Conservation (phyloP, 1,140 invertebrate species). For the Zaprionus kolodkinae region DNA sequence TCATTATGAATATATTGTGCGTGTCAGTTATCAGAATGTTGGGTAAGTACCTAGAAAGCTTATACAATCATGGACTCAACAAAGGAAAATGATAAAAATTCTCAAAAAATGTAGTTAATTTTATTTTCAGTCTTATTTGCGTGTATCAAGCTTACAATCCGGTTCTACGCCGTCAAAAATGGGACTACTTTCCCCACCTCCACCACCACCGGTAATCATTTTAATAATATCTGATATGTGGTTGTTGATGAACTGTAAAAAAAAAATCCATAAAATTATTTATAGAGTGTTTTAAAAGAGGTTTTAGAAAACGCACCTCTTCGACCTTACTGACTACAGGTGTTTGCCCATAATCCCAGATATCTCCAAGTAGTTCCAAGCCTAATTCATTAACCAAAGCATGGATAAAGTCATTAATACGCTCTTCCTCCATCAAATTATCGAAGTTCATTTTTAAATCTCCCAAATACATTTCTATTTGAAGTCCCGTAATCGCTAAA, state of each 20-base stretch:
- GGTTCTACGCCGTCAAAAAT: slow-evolving; percentile 73
- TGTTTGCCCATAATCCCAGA: slow-evolving; percentile 63
- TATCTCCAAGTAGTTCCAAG: slow-evolving; percentile 66
- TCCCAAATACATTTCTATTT: slow-evolving; percentile 58
- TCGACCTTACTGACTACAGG: slow-evolving; percentile 45
- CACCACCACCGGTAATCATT: slow-evolving; percentile 57
- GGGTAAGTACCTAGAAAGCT: slow-evolving; percentile 1
- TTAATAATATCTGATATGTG: slow-evolving; percentile 56
- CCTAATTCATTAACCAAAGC: slow-evolving; percentile 71
- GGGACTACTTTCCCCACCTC: slow-evolving; percentile 50
- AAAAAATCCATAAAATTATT: neutral
- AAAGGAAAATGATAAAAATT: neutral
- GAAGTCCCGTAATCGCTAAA: slow-evolving; percentile 55
- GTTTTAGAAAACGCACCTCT: slow-evolving; percentile 39
- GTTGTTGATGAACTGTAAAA: slow-evolving; percentile 59
- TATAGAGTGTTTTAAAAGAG: neutral
- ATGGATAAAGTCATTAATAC: slow-evolving; percentile 68
- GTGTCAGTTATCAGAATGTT: slow-evolving; percentile 36
- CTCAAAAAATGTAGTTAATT: neutral
- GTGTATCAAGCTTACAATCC: slow-evolving; percentile 50
- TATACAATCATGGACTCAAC: slow-evolving; percentile 10
- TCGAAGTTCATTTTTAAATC: slow-evolving; percentile 67
- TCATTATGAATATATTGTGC: slow-evolving; percentile 26
- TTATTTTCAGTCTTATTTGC: slow-evolving; percentile 44
- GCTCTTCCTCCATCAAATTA: slow-evolving; percentile 66